Conservation (phyloP, 1,140 invertebrate genomes). For the Lordiphosa stackelbergi region DNA sequence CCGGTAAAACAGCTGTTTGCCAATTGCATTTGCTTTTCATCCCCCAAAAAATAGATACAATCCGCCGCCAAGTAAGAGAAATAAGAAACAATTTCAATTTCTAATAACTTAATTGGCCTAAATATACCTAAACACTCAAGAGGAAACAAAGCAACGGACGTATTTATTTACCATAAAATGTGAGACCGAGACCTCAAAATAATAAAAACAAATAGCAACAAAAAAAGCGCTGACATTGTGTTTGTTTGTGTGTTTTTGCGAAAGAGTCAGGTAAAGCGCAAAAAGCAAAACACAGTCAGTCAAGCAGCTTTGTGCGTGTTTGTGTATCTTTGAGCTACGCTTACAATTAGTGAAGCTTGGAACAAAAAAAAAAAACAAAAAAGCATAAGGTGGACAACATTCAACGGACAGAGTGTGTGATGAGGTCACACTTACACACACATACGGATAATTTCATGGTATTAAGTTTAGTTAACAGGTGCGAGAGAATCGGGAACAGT, state of each 20-base stretch:
- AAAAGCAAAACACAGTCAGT: conserved; percentile 29
- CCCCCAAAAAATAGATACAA: too few species aligned
- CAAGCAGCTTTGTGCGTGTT: conserved; percentile 13
- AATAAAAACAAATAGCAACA: conserved; percentile 12
- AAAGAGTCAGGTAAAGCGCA: conserved; percentile 49
- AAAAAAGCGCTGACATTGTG: conserved; percentile 35
- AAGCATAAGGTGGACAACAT: conserved; percentile 63
- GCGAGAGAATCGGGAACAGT: conserved; percentile 5
- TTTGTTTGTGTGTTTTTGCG: conserved; percentile 32
- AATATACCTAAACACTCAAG: conserved; percentile 30
- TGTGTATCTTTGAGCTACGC: conserved; percentile 40
- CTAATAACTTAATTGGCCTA: too few species aligned
- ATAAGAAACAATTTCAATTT: too few species aligned
- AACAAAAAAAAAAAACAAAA: conserved; percentile 9
- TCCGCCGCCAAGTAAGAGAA: too few species aligned
- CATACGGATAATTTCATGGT: background rate
- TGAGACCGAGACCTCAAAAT: conserved; percentile 5
- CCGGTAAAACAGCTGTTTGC: conserved; percentile 70
- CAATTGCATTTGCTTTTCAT: too few species aligned
- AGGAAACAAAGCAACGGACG: conserved; percentile 24
- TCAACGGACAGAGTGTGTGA: conserved; percentile 36
- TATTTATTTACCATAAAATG: background rate
- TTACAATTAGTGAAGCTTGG: conserved; percentile 54
- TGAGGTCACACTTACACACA: conserved; percentile 44
- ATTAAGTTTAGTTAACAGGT: conserved; percentile 16